Base-by-base conservation (phyloP, 2,888 invertebrate genomes). In the Aricia artaxerxes region DNA sequence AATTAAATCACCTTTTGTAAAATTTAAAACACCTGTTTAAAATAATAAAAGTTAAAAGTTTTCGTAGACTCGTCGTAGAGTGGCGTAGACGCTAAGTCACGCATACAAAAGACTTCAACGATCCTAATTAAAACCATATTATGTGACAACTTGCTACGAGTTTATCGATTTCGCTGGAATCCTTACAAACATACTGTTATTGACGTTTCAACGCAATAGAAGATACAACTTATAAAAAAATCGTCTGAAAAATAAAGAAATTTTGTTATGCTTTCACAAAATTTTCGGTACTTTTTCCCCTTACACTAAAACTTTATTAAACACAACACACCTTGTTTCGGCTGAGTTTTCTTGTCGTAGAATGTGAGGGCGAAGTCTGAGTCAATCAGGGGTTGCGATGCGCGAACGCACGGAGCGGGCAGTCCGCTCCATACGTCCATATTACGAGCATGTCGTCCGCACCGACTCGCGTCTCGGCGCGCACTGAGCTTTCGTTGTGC, bases 351-450 rank as follows among this genome's bases (percentile, higher is more conserved):
- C 82, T 92, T 93, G 90, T 97, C 97, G 94, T 97, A 97, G 94
- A 97, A 97, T 90, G 97, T 96, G 87, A 97, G 95, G 91, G 97
- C 97, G 91, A 97, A 97, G 90, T 97, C 97, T 83, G 96, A 95
- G 91, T 97, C 96, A 86, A 95, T 96, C 95, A 89, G 95, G 94
- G 88, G 95, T 93, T 86, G 95, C 92, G 91, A 95, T 95, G 88
- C 95, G 95, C 85, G 95, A 90, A 83, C 96, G 89, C 96, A 95
- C 88, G 96, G 89, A 90, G 95, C 95, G 91, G 95, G 95, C 91
- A 96, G 93, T 89, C 96, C 95, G 94, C 96, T 96, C 94, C 96
- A 97, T 92, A 96, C 96, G 95, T 97, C 96, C 97, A 97, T 97
- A 91, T 89, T 87, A 92, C 88, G 86, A 84, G 87, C 93, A 93